Conservation (phyloP, 2,113 vertebrate genomes). For the Pseudorectes ferrugineus region DNA sequence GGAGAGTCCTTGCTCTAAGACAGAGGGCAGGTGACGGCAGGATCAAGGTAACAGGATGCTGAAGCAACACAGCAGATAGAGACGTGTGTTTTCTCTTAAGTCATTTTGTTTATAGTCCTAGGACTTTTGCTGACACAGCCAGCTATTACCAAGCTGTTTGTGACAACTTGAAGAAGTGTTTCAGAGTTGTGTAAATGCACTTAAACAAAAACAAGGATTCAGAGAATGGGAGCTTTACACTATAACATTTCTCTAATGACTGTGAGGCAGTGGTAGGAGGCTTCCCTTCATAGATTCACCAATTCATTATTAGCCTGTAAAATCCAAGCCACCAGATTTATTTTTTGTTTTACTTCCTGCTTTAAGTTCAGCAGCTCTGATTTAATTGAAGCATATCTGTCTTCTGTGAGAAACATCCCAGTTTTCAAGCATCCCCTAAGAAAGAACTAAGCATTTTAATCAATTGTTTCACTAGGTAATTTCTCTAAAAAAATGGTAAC, state of each 20-base stretch:
- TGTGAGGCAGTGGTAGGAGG: neutral
- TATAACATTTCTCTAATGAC: neutral
- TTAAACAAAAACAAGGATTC: neutral
- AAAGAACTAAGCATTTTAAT: neutral
- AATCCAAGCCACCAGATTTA: neutral
- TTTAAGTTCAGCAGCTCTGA: neutral
- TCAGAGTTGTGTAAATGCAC: neutral
- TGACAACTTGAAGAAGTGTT: neutral
- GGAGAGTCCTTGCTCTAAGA: neutral
- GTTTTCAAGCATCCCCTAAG: neutral
- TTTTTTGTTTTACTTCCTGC: neutral
- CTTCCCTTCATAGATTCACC: neutral
- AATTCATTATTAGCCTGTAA: neutral
- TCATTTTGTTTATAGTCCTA: neutral
- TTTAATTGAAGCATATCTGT: neutral
- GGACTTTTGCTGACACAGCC: neutral
- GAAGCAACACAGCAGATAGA: neutral
- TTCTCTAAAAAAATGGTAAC: neutral
- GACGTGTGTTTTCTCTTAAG: neutral
- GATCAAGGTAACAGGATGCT: neutral
- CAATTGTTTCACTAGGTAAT: neutral
- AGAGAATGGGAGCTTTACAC: neutral
- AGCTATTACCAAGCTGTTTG: neutral
- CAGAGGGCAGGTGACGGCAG: neutral
- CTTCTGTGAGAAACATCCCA: neutral